phyloP scores from a whole-genome alignment of 2,113 vertebrate species.

The Psittacus erithacus region DNA sequence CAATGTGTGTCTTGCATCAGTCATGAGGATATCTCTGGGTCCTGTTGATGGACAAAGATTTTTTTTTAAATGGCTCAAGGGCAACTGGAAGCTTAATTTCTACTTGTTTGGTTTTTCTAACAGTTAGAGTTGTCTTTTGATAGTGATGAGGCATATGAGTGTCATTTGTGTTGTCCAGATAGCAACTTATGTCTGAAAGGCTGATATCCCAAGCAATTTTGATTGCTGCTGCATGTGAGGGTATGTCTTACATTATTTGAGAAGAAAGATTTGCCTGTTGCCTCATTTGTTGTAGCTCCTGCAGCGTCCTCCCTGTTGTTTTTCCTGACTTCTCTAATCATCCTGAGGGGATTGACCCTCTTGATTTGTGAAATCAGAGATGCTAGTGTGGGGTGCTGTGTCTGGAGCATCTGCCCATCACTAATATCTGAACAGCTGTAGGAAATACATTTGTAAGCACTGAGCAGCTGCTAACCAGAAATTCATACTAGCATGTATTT shows the following conservation, averaged over 20 bases:
- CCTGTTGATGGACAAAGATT: background rate
- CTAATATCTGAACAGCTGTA: background rate
- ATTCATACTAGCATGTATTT: background rate
- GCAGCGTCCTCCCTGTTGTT: background rate
- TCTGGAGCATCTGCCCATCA: background rate
- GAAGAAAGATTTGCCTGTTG: background rate
- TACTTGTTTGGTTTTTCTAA: background rate
- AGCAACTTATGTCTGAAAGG: background rate
- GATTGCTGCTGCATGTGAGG: background rate
- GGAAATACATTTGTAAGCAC: background rate
- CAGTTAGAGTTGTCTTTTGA: background rate
- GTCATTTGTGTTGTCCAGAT: background rate
- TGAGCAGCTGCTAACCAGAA: background rate
- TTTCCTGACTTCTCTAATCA: background rate
- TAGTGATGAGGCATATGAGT: background rate
- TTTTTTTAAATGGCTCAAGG: background rate
- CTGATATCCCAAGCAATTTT: background rate
- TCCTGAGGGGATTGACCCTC: background rate
- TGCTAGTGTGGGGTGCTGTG: background rate
- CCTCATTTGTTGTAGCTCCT: background rate
- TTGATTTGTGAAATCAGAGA: background rate
- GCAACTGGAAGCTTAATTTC: background rate
- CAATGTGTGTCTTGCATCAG: fast-evolving
- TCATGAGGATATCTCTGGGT: background rate
- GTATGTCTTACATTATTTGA: fast-evolving